These are phyloP conservation scores for Siderastrea radians DNA, from an alignment of 92 coral and sea anemone genomes.

Conservation along the genomic window DNA sequence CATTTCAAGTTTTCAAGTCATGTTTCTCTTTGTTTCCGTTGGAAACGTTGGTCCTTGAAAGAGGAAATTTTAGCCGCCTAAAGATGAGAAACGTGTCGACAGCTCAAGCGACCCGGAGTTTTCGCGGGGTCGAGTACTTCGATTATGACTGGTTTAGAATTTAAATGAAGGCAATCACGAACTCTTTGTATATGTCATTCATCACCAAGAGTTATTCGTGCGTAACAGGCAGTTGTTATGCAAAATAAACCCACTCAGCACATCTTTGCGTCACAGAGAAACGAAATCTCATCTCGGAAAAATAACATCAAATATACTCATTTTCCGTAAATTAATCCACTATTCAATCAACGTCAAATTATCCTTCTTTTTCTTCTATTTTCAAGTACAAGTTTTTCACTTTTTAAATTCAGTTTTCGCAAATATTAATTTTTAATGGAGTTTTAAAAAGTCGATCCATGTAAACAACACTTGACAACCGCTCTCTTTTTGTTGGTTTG, in stretches of 20 bases:
- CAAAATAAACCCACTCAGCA: constrained; percentile 22
- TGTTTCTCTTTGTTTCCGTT: background rate
- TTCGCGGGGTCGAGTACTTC: constrained; percentile 46
- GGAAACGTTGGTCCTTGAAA: background rate
- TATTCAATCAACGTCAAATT: background rate
- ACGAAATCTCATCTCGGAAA: constrained; percentile 4
- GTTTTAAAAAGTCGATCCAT: background rate
- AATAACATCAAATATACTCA: background rate
- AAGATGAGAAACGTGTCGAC: constrained; percentile 35
- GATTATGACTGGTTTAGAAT: constrained; percentile 12
- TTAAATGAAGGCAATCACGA: constrained; percentile 25
- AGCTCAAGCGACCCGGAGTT: constrained; percentile 5
- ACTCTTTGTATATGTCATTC: constrained; percentile 22
- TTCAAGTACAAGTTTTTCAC: background rate
- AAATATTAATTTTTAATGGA: constrained; percentile 7
- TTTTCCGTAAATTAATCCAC: background rate
- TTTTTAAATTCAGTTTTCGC: background rate
- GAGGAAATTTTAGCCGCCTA: background rate
- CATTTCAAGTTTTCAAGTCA: constrained; percentile 19
- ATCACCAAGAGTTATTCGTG: constrained; percentile 17
- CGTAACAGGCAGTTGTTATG: constrained; percentile 31
- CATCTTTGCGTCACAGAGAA: constrained; percentile 28
- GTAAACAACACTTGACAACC: constrained; percentile 3
- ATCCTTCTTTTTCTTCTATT: background rate
- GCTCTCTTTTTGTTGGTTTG: constrained; percentile 9